Percentiles rank a stretch among this genome's conserved stretches.
Evolutionary conservation across 2,113 vertebrate genomes (phyloP).

Genomic region (Vulpes ferrilata): DNA sequence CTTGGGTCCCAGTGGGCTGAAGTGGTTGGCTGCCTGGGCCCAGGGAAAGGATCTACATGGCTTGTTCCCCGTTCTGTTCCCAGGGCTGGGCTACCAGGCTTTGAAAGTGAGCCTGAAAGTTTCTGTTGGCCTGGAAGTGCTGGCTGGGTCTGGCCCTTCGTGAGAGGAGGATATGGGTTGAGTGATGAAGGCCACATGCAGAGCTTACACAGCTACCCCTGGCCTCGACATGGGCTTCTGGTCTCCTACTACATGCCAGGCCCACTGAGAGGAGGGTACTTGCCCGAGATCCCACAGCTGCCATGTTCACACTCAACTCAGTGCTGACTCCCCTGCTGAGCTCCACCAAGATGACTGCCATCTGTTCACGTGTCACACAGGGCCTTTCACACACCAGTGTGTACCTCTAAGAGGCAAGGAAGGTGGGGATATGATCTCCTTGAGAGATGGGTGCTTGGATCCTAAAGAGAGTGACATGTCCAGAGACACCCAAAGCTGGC

Average conservation of each 20-base stretch:
- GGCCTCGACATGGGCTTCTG: rapidly evolving
- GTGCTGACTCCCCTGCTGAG: neutral
- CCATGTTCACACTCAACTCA: rapidly evolving
- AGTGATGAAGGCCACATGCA: neutral
- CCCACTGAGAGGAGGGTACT: neutral
- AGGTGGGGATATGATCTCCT: neutral
- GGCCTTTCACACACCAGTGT: neutral
- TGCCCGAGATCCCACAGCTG: neutral
- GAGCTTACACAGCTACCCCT: neutral
- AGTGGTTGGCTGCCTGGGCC: neutral
- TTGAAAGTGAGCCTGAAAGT: neutral
- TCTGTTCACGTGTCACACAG: neutral
- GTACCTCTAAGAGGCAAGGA: neutral
- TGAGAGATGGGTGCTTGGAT: neutral
- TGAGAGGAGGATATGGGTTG: neutral
- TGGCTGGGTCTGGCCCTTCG: neutral
- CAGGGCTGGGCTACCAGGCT: neutral
- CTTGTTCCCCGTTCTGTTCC: neutral
- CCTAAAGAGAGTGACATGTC: too few species aligned
- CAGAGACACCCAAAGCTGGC: neutral
- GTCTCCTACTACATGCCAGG: neutral
- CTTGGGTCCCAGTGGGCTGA: neutral
- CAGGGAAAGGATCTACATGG: rapidly evolving
- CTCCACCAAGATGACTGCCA: neutral
- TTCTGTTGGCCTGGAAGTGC: neutral